phyloP scores from a whole-genome alignment of 2,113 vertebrate species.

The Aspiorhynchus laticeps region DNA sequence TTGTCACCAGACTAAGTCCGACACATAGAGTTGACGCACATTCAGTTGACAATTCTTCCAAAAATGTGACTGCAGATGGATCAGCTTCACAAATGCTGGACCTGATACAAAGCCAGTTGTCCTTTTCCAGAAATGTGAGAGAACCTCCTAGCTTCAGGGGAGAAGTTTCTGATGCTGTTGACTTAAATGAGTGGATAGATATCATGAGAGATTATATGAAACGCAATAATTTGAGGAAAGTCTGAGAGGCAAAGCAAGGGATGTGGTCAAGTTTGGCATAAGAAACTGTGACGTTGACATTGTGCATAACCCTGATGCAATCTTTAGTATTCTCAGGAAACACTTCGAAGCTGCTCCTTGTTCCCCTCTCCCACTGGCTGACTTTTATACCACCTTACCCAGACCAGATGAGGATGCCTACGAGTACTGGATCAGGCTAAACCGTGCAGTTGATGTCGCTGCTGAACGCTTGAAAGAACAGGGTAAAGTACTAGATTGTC shows the following conservation, averaged over 20 bases:
- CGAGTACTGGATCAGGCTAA: slow-evolving; percentile 38
- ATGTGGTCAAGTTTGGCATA: slow-evolving; percentile 22
- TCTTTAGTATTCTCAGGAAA: background rate
- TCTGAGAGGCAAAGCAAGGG: slow-evolving; percentile 15
- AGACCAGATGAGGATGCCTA: slow-evolving; percentile 26
- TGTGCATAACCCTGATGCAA: background rate
- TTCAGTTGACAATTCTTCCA: background rate
- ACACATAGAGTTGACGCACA: background rate
- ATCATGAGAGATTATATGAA: slow-evolving; percentile 43
- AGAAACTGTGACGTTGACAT: background rate
- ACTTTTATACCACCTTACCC: slow-evolving; percentile 38
- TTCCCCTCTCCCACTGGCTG: slow-evolving; percentile 13
- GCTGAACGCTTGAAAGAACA: slow-evolving; percentile 30
- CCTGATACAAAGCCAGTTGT: slow-evolving; percentile 31
- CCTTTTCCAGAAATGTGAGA: slow-evolving; percentile 35
- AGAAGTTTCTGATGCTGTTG: slow-evolving; percentile 29
- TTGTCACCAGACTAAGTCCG: slow-evolving; percentile 9
- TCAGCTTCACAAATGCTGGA: slow-evolving; percentile 11
- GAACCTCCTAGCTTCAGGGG: slow-evolving; percentile 47
- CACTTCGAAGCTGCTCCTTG: background rate
- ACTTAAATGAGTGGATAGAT: slow-evolving; percentile 45
- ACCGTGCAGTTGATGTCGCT: slow-evolving; percentile 34
- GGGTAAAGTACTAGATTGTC: background rate
- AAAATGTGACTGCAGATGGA: background rate
- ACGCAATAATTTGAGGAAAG: background rate